Evolutionary conservation across 2,797 vertebrate species (phyloP), one percentile per base, ranked within the genome.

Genomic region (Okamejei kenojei): DNA sequence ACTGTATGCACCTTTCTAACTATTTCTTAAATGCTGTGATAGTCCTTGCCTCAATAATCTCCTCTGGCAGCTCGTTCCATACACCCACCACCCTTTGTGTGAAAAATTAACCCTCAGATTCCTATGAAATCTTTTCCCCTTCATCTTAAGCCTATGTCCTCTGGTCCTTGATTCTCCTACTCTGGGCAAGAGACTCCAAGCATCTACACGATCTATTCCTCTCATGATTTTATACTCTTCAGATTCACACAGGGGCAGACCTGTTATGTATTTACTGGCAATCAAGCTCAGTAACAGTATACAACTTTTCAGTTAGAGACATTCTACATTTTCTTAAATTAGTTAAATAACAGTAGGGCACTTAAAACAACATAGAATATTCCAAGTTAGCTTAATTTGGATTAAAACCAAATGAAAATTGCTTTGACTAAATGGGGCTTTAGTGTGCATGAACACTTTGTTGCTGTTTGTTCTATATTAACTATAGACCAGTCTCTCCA

Each of bases 351-450:
- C 26, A 29, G 71, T 76, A 92, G 26, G 71, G 71, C 68, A 73
- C 65, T 74, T 92, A 74, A 73, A 54, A 45, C 65, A 92, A 38
- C 71, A 92, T 23, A 74, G 71, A 29, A 76, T 29, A 58, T 45
- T 92, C 90, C 26, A 13, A 76, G 23, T 92, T 92, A 74, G 13
- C 71, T 92, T 92, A 73, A 73, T n/a, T 45, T 92, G 90, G 90
- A 45, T 76, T 26, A 58, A 29, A 76, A 76, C 90, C 90, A 92
- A 92, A 73, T 54, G 35, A 91, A 74, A 91, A 76, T 29, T 92
- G n/a, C 26, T 76, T 92, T 29, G 38, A 92, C 73, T 92, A 92
- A 92, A 76, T 74, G 45, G 38, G 68, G 23, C 71, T 92, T 76
- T 74, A 76, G 68, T 73, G 73, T 54, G 71, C 35, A 10, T 73